phyloP scores from a whole-genome alignment of 2,888 invertebrate genomes.

The Aspidapion aeneum region DNA sequence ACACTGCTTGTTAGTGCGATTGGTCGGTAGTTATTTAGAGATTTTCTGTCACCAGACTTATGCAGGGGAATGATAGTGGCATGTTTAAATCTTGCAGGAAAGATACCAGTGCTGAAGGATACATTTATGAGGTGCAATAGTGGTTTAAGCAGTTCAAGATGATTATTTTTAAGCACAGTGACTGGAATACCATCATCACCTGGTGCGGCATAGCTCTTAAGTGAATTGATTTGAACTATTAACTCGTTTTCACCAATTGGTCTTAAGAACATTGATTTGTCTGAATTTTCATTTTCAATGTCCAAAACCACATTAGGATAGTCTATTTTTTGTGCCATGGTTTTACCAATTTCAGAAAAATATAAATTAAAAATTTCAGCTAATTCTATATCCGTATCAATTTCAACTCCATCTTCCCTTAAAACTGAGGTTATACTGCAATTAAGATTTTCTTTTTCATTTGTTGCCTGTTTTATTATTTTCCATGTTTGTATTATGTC shows the following conservation, averaged over 20 bases:
- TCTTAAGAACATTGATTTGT: neutral
- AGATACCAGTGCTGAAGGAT: no score
- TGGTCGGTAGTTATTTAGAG: no score
- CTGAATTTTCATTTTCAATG: neutral
- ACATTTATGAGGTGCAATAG: no score
- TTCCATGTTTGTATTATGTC: neutral
- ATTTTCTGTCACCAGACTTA: no score
- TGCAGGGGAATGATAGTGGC: no score
- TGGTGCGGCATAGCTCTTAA: no score
- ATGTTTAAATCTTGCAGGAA: no score
- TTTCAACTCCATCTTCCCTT: neutral
- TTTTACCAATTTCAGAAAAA: neutral
- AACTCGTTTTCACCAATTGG: neutral
- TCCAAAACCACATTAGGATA: neutral
- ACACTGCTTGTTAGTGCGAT: no score
- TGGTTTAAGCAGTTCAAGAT: no score
- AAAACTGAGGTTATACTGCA: neutral
- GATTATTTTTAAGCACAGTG: no score
- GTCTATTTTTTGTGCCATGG: neutral
- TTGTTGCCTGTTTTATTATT: neutral
- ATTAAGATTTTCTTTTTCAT: neutral
- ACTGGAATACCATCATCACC: no score
- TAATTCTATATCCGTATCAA: neutral
- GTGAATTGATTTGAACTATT: neutral
- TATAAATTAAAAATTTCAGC: neutral